Evolutionary conservation across 1,140 invertebrate species (phyloP).

Genomic region (Leptopilina boulardi): DNA sequence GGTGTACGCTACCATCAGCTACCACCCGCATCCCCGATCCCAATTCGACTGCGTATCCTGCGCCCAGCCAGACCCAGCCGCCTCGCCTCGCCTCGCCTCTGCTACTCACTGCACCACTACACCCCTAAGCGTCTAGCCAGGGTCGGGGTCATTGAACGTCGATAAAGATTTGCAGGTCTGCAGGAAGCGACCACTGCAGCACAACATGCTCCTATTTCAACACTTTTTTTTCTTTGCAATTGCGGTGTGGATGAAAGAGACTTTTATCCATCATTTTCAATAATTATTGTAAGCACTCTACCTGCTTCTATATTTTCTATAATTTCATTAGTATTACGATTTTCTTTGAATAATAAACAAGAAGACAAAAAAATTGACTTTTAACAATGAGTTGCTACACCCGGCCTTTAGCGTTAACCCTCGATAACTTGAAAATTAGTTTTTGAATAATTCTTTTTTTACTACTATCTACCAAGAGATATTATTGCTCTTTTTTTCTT

Average conservation of each 20-base stretch:
- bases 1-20: slow-evolving; percentile 43
- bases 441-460: too few species aligned
- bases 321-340: too few species aligned
- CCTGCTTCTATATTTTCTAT: too few species aligned
- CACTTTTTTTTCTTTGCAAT: neutral
- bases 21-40: slow-evolving; percentile 42
- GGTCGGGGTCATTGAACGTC: slow-evolving; percentile 77
- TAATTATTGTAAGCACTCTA: too few species aligned
- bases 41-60: slow-evolving; percentile 50
- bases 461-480: too few species aligned
- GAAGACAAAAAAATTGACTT: too few species aligned
- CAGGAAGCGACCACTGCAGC: slow-evolving; percentile 55
- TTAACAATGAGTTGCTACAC: too few species aligned
- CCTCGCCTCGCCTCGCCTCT: too few species aligned
- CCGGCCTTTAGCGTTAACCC: too few species aligned
- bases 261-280: neutral
- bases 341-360: too few species aligned
- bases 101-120: slow-evolving; percentile 47
- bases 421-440: too few species aligned
- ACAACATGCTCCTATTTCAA: slow-evolving; percentile 39
- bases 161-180: slow-evolving; percentile 75
- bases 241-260: neutral
- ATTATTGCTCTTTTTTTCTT: too few species aligned
- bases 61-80: slow-evolving; percentile 50
- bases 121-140: slow-evolving; percentile 73